phyloP scores from a whole-genome alignment of 1,140 invertebrate species.

The Subanguina moxae region DNA sequence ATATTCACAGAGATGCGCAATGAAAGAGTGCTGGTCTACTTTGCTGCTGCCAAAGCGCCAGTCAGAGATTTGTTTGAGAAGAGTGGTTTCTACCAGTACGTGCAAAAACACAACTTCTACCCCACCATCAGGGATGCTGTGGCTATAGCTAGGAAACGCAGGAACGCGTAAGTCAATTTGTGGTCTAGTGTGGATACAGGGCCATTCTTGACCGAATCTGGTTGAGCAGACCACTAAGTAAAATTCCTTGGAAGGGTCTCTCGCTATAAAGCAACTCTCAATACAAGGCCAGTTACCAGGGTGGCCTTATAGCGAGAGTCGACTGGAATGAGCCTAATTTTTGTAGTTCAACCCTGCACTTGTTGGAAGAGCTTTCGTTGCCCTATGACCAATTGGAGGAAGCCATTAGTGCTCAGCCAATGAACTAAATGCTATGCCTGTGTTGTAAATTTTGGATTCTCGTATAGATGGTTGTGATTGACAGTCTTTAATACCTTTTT shows the following conservation, averaged over 20 bases:
- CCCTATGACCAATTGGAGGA: conserved; percentile 35
- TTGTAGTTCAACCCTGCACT: conserved; percentile 20
- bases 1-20: conserved; percentile 46
- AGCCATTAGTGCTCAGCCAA: conserved; percentile 14
- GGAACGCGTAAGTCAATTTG: conserved; percentile 44
- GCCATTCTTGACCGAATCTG: no score
- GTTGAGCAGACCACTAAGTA: no score
- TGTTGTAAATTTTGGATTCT: no score
- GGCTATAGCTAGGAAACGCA: conserved; percentile 42
- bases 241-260: no score
- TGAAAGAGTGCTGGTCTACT: conserved; percentile 48
- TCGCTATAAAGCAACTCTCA: no score
- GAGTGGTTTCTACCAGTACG: conserved; percentile 47
- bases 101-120: conserved; percentile 55
- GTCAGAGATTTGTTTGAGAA: conserved; percentile 53
- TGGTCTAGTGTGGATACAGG: no score
- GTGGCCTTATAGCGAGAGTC: no score
- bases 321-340: conserved; percentile 6
- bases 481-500: no score
- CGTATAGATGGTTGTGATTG: no score
- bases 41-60: conserved; percentile 57
- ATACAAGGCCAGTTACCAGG: no score
- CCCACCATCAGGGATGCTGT: conserved; percentile 58
- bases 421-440: conserved; percentile 8
- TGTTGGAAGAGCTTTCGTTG: conserved; percentile 35